Conservation (phyloP, 37 sponge, comb jelly and placozoan species). For the Cliona cf. orientalis region DNA sequence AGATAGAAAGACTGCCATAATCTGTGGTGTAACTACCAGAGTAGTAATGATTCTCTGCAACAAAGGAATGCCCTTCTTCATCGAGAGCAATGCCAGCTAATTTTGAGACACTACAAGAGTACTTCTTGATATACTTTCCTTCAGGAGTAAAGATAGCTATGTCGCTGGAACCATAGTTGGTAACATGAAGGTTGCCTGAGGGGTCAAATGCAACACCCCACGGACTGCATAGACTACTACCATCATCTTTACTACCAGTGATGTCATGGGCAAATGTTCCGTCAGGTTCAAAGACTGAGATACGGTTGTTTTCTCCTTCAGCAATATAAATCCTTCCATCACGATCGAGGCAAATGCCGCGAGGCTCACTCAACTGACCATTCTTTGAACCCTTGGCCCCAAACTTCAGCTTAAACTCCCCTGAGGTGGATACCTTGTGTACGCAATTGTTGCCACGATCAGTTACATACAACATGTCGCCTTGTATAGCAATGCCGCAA, state of each 20-base stretch:
- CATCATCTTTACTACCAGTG: too few species aligned
- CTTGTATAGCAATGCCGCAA: slow-evolving; percentile 29
- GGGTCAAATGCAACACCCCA: slow-evolving; percentile 58
- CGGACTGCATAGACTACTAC: slow-evolving; percentile 20
- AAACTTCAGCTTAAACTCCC: slow-evolving; percentile 41
- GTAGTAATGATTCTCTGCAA: slow-evolving; percentile 27
- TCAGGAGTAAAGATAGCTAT: slow-evolving; percentile 43
- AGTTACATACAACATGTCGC: slow-evolving; percentile 50
- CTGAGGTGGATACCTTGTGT: slow-evolving; percentile 28
- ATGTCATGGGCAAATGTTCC: slow-evolving; percentile 30
- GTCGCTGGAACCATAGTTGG: background rate
- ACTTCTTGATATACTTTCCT: slow-evolving; percentile 4
- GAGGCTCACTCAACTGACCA: slow-evolving; percentile 35
- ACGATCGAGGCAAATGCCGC: slow-evolving; percentile 33
- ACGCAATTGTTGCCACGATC: slow-evolving; percentile 38
- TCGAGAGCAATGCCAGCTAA: slow-evolving; percentile 55
- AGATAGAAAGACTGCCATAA: slow-evolving; percentile 7
- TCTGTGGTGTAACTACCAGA: background rate
- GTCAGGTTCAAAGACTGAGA: slow-evolving; percentile 46
- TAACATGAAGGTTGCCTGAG: slow-evolving; percentile 45
- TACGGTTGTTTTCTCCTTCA: slow-evolving; percentile 37
- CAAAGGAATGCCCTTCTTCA: slow-evolving; percentile 32
- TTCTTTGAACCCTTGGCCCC: slow-evolving; percentile 23
- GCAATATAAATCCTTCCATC: slow-evolving; percentile 24
- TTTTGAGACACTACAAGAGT: background rate